Conservation (phyloP, 2,797 vertebrate species). For the Notolepis coatsorum region DNA sequence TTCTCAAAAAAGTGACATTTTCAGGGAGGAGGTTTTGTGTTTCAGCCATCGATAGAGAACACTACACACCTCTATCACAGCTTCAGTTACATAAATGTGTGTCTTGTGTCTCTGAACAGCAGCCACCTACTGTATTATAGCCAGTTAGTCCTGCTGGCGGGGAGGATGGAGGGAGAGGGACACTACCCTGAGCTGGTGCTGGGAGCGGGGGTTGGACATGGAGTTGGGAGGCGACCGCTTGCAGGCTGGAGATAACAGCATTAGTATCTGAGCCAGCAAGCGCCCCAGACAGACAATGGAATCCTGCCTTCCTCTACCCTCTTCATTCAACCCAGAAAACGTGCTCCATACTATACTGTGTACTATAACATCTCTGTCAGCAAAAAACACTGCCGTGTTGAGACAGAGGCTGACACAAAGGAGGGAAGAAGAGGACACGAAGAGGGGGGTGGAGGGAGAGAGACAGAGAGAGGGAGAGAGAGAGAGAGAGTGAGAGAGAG, state of each 20-base stretch:
- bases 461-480: not conserved
- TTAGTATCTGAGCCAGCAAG: constrained; percentile 58
- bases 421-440: constrained; percentile 22
- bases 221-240: constrained; percentile 58
- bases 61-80: not conserved
- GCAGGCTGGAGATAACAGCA: constrained; percentile 77
- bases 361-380: constrained; percentile 60
- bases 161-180: constrained; percentile 27
- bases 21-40: too few species aligned
- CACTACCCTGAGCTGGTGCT: constrained; percentile 29
- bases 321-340: constrained; percentile 28
- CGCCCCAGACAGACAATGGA: constrained; percentile 49
- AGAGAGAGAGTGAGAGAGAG: not conserved
- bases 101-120: not conserved
- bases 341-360: too few species aligned
- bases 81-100: constrained; percentile 11
- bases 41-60: too few species aligned
- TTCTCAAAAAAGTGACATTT: too few species aligned
- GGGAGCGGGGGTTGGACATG: constrained; percentile 31
- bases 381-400: constrained; percentile 42
- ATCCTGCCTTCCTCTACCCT: not conserved
- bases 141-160: constrained; percentile 31
- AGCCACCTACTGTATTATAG: not conserved
- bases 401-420: constrained; percentile 41
- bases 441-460: not conserved